A percentile compares a stretch with the other conserved stretches of the same genome.
phyloP scores from a whole-genome alignment of 2,797 vertebrate species.

The Muscicapa comitata region DNA sequence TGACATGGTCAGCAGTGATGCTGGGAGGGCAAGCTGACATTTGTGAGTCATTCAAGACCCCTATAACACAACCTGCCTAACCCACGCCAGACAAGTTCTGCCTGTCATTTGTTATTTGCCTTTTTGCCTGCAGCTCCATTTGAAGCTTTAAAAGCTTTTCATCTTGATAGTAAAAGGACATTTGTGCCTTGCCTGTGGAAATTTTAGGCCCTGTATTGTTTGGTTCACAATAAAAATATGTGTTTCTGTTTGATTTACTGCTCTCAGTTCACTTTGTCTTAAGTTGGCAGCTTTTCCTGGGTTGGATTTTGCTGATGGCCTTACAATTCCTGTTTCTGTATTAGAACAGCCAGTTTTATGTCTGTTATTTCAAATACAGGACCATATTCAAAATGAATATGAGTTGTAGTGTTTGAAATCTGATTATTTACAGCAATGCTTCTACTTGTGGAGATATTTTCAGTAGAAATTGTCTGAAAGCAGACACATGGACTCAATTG shows the following conservation, averaged over 20 bases:
- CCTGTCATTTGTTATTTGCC: conserved; percentile 11
- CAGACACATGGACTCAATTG: conserved; percentile 54
- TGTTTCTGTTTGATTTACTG: conserved; percentile 54
- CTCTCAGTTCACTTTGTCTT: conserved; percentile 48
- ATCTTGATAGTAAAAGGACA: conserved; percentile 32
- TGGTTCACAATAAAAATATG: conserved; percentile 36
- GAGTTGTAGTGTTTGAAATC: conserved; percentile 27
- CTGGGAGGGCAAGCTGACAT: not conserved
- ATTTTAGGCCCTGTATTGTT: conserved; percentile 15
- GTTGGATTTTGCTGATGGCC: conserved; percentile 50
- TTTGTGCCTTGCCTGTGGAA: conserved; percentile 47
- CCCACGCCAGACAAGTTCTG: not conserved
- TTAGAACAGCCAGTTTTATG: conserved; percentile 8
- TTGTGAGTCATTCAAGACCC: not conserved
- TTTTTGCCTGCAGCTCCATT: conserved; percentile 21
- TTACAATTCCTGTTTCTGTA: conserved; percentile 17
- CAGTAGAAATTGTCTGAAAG: conserved; percentile 42
- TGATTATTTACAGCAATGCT: conserved; percentile 56
- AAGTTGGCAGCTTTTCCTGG: conserved; percentile 46
- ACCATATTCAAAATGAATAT: conserved; percentile 32
- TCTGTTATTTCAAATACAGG: conserved; percentile 34
- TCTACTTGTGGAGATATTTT: conserved; percentile 33
- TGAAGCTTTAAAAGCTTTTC: conserved; percentile 57
- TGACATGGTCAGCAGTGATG: not conserved
- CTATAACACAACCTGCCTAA: not conserved